These are phyloP conservation scores for Trachurus trachurus DNA, from an alignment of 2,797 vertebrate genomes.

Conservation along the genomic window DNA sequence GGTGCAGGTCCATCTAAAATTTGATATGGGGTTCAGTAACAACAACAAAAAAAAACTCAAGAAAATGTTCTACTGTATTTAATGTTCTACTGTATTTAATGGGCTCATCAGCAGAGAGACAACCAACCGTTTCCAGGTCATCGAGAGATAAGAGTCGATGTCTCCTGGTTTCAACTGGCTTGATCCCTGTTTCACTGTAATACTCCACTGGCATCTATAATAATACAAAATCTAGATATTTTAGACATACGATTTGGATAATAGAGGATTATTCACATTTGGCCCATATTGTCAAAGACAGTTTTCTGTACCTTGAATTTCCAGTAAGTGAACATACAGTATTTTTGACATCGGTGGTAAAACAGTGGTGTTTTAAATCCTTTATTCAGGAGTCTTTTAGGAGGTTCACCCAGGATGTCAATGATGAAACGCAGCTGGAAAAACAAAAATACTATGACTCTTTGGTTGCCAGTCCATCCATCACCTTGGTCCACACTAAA, in stretches of 20 bases:
- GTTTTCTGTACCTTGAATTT: constrained; percentile 3
- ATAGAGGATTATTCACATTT: background rate
- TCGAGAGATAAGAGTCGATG: constrained; percentile 7
- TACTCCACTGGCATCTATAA: background rate
- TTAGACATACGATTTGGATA: too few relatives aligned
- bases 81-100: too few relatives aligned
- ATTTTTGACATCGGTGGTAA: background rate
- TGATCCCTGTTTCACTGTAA: background rate
- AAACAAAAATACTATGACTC: background rate
- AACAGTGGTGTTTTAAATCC: background rate
- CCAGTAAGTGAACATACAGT: background rate
- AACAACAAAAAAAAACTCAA: background rate
- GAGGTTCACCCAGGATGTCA: constrained; percentile 1
- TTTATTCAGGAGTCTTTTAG: background rate
- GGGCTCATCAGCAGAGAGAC: background rate
- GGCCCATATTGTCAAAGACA: background rate
- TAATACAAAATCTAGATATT: background rate
- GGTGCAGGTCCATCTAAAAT: background rate
- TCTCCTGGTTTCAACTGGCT: background rate
- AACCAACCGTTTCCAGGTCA: constrained; percentile 11
- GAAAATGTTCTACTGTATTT: background rate
- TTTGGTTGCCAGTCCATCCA: background rate
- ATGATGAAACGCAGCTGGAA: constrained; percentile 13
- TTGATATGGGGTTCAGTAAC: background rate
- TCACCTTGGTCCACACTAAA: background rate